Evolutionary conservation across 1,140 invertebrate genomes (phyloP), one percentile per base, ranked within the genome.

Genomic region (Tetramorium parvispinum): DNA sequence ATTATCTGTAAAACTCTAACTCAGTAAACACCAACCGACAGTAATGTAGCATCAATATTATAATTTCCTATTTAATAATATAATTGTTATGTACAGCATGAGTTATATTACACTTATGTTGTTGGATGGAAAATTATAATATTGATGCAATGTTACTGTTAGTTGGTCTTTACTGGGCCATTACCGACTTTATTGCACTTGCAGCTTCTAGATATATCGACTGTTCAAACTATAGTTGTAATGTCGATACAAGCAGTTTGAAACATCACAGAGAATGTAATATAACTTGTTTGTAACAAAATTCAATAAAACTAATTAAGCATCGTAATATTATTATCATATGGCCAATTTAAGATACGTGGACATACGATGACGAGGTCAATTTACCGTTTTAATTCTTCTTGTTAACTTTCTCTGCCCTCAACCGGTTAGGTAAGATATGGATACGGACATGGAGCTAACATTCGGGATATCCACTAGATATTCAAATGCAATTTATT

Each of bases 391-490:
- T 70, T 40, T 18, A 40, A 55, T 70, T 73, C 18, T 21, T 49
- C 40, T 49, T 73, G 7, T 83, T 59, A 73, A 73, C 24, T 73
- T 46, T 73, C 79, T 82, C 66, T 16, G 13, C n/a, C 3, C 3
- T 49, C 3, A 40, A 65, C 24, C 24, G 27, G 16, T 71, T 11
- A 43, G 63, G 32, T 65, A 13, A 55, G 18, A 27, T 37, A 57
- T 32, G 40, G 0, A 13, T 61, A 49, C 13, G 37, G 55, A 82
- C 10, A 46, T 11, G 16, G 27, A 61, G 18, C 3, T 37, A 16
- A 68, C n/a, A 57, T 70, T 5, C 10, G 10, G 32, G 18, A 70
- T 70, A 70, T 70, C 32, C 27, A 68, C 7, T 21, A 51, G 10
- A 24, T 16, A 27, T 76, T 71, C 16, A 2, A 43, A 16, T 8